These are phyloP conservation scores for Diarsia mendica DNA, from an alignment of 2,888 invertebrate genomes.

Conservation along the genomic window DNA sequence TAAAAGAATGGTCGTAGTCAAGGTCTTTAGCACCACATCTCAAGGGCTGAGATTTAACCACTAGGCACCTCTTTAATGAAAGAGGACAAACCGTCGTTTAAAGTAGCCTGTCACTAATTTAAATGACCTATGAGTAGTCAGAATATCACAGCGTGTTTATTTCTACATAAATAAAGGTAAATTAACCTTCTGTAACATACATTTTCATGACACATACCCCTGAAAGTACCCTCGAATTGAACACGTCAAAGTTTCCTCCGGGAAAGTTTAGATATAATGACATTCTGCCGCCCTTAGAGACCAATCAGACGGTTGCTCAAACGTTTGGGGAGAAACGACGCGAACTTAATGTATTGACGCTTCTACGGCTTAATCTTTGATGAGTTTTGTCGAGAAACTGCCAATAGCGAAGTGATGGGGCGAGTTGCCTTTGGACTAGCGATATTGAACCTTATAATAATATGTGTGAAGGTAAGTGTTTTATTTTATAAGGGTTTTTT, in stretches of 20 bases:
- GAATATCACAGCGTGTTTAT: not conserved
- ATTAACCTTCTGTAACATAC: constrained; percentile 40
- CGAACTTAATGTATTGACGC: constrained; percentile 55
- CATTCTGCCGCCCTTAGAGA: constrained; percentile 57
- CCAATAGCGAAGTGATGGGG: not conserved
- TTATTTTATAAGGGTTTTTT: not conserved
- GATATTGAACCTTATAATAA: constrained; percentile 20
- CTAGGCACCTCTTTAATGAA: not conserved
- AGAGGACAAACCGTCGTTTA: not conserved
- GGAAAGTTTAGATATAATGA: constrained; percentile 62
- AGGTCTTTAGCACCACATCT: too few species aligned
- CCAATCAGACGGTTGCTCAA: constrained; percentile 54
- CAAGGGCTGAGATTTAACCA: not conserved
- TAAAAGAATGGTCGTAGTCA: too few species aligned
- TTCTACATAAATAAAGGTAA: not conserved
- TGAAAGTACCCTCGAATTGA: constrained; percentile 32
- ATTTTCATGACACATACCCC: constrained; percentile 1
- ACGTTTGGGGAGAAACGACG: constrained; percentile 55
- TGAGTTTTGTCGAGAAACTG: constrained; percentile 44
- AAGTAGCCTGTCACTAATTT: not conserved
- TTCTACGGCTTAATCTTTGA: constrained; percentile 61
- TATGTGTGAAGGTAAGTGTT: not conserved
- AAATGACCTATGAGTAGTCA: not conserved
- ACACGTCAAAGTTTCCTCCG: constrained; percentile 51
- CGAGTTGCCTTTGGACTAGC: not conserved